Base-by-base conservation (phyloP, 2,888 invertebrate genomes). In the Lasioglossum calceatum region DNA sequence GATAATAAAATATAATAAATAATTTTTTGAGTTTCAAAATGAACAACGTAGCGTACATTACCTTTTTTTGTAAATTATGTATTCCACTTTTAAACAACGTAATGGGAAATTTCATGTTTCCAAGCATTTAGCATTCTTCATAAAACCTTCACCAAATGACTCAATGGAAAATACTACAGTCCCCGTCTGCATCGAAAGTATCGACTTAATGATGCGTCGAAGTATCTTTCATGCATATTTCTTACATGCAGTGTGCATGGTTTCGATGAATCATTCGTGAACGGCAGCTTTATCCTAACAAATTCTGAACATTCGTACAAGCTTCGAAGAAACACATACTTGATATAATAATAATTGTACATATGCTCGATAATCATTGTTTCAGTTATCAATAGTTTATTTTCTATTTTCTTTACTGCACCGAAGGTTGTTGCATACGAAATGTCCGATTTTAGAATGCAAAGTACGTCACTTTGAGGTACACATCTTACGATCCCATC, bases 181-280 rank as follows among this genome's bases (percentile, higher is more conserved):
- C 47, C 64, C 75, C 27, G 72, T 54, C 75, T 72, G 85, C 79
- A 79, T 85, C 44, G 79, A 79, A 79, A 84, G 77, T 77, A 67
- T 77, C 72, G 72, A 72, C 71, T 70, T 74, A 72, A 76, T 54
- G 67, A 74, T 36, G 50, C 70, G 39, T 76, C 81, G 81, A 64
- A 77, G 72, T 19, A 67, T 76, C 81, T 72, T 76, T n/a, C 72
- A 64, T 36, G 16, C 72, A 39, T 71, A 71, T 83, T 83, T 74
- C 75, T 36, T 67, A 61, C 42, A 78, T 71, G 74, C 82, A 79
- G 42, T 64, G 64, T 64, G 78, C 84, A 85, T 44, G 70, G 75
- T 85, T 82, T 76, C 71, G 82, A 82, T 82, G 82, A 85, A 42
- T 85, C 82, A 84, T n/a, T 32, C 36, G 70, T 61, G 58, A 82